Evolutionary conservation across 2,797 vertebrate species (phyloP).

Genomic region (Hypotaenidia okinawae): DNA sequence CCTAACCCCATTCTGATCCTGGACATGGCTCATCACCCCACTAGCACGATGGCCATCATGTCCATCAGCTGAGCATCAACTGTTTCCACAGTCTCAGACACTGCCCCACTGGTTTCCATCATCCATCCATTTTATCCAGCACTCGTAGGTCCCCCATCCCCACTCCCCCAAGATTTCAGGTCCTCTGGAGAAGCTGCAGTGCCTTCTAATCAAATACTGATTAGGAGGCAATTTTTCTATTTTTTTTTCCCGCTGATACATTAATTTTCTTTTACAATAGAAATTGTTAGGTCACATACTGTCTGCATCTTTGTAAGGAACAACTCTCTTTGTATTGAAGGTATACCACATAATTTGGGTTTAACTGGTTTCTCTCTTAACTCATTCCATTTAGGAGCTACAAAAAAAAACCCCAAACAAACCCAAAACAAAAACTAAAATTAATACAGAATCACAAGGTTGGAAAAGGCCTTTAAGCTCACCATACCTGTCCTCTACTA

Average conservation of each 20-base stretch:
- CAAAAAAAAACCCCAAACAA: neutral
- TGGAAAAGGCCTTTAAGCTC: too few relatives aligned
- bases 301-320: neutral
- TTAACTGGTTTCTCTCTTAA: neutral
- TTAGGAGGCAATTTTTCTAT: neutral
- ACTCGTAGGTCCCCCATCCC: rapidly evolving
- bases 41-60: rapidly evolving
- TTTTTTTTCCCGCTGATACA: neutral
- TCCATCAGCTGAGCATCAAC: neutral
- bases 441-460: neutral
- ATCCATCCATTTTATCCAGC: neutral
- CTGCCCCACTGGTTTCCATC: neutral
- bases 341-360: neutral
- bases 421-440: neutral
- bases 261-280: neutral
- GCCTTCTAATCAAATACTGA: neutral
- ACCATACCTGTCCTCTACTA: too few relatives aligned
- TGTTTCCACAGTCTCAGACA: neutral
- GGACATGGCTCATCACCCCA: rapidly evolving
- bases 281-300: neutral
- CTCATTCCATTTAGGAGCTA: neutral
- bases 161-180: neutral
- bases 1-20: neutral
- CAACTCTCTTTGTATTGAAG: neutral
- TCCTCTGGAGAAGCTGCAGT: neutral